Evolutionary conservation across 2,888 invertebrate species (phyloP).

Genomic region (Ceramica pisi): DNA sequence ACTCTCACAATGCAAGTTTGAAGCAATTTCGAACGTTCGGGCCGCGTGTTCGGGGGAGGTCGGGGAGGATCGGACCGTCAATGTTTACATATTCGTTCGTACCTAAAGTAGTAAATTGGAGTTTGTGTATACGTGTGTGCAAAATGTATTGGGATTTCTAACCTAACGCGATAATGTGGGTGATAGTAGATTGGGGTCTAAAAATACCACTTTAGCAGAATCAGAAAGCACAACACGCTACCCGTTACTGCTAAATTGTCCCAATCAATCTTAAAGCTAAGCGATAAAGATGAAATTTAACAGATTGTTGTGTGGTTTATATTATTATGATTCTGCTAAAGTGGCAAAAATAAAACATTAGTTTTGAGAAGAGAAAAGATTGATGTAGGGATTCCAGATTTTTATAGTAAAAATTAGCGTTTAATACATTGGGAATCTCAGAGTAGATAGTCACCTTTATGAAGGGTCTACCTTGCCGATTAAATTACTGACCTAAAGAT

Average conservation of each 20-base stretch:
- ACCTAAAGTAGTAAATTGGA: conserved; percentile 20
- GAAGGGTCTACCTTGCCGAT: too few relatives aligned
- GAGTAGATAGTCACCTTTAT: too few relatives aligned
- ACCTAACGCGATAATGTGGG: conserved; percentile 1
- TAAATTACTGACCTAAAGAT: too few relatives aligned
- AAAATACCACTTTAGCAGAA: too few relatives aligned
- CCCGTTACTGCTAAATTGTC: too few relatives aligned
- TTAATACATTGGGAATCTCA: too few relatives aligned
- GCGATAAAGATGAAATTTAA: too few relatives aligned
- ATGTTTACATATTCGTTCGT: conserved; percentile 30
- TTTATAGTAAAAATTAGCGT: not conserved
- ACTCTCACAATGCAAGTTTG: conserved; percentile 20
- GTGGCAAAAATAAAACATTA: too few relatives aligned
- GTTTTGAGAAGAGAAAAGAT: conserved; percentile 9
- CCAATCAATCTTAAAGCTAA: too few relatives aligned
- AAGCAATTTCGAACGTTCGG: conserved; percentile 7
- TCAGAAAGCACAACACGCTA: too few relatives aligned
- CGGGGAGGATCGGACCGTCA: conserved; percentile 16
- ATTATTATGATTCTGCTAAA: too few relatives aligned
- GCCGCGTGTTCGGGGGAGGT: conserved; percentile 15
- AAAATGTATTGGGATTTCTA: conserved; percentile 29
- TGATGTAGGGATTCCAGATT: conserved; percentile 7
- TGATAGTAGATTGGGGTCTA: conserved; percentile 9
- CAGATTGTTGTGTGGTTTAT: too few relatives aligned
- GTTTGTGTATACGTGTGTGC: not conserved